Base-by-base conservation (phyloP, 2,797 vertebrate species). In the Champsocephalus esox region DNA sequence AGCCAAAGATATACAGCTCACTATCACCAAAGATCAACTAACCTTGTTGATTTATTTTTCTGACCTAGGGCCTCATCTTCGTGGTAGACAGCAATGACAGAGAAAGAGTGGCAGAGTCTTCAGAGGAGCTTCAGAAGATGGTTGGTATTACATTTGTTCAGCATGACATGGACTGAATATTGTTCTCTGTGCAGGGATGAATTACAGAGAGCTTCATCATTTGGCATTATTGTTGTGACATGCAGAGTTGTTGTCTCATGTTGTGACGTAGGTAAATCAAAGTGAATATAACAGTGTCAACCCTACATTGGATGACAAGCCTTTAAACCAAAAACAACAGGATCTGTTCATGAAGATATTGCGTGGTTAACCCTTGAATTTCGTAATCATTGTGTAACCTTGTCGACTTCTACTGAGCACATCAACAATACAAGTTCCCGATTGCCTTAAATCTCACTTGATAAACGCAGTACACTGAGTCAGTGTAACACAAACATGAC, bases 61-160 rank as follows among this genome's bases (percentile, higher is more conserved):
- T n/a, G 13, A 46, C 75, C 5, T 76, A 97, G 97, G 97, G 97
- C 68, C 95, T 98, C 80, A 98, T 98, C 93, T 98, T 97, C 38
- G 97, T 98, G 73, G 97, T 98, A 85, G 97, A 98, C 94, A 98
- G 97, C 84, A 98, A 98, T 3, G 97, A 98, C 92, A 88, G 96
- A 65, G 97, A 98, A 87, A 89, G 97, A 85, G 95, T 97, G 74
- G 84, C 94, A 11, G 97, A 98, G 79, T 96, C 97, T 51, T 91
- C 94, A 0, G 96, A 97, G 0, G 97, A 98, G 77, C 96, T 98
- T 41, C 85, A 94, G 68, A 97, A 97, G 92, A 98, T 98, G 97
- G 97, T 98, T 78, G 34, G 94, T 80, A 62, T 55, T 24, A n/a
- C n/a, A 34, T 34, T 3, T 12, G 1, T 54, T 66, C 0, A 46